Evolutionary conservation across 1,140 invertebrate genomes (phyloP), one percentile per base, ranked within the genome.

Genomic region (Diplogasteroides magnus): DNA sequence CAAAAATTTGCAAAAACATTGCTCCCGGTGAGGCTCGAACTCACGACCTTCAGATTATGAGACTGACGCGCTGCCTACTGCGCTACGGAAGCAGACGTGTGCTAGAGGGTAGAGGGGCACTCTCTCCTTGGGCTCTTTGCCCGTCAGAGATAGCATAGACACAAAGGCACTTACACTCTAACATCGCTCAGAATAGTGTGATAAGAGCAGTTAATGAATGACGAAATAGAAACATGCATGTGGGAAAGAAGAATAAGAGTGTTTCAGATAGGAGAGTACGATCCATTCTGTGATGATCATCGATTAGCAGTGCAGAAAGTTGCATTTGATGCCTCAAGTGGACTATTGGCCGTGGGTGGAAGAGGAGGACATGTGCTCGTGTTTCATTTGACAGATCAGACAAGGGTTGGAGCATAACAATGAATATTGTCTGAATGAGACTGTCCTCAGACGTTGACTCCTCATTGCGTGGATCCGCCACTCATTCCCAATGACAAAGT

Each of bases 11-110:
- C 59, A 61, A 3, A 64, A 75, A 11, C 14, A 26, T 25, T 63
- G 61, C 61, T 63, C 61, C 68, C 68, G 88, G 90, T 91, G 90
- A 91, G 90, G 90, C 90, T 91, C 90, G 90, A 92, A 91, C 90
- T 91, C 90, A 91, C 90, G 91, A 91, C 91, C 91, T 91, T 91
- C 90, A 91, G 90, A 92, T 91, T 92, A 92, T 92, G 90, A 92
- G 90, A 92, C 90, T 91, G 90, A 91, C 90, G 90, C 61, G 75
- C 63, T 66, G 63, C 32, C 55, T 58, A 69, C 69, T 61, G 70
- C 63, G 56, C 63, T 65, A 61, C n/a, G 37, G 64, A 70, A 64
- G 64, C 64, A 19, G 37, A 19, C 37, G 37, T 11, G 37, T 11
- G 37, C 6, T 6, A 19, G 37, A 19, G 19, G 37, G 6, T 6